phyloP scores from a whole-genome alignment of 2,888 invertebrate genomes.

The Agrenia bidenticulata region DNA sequence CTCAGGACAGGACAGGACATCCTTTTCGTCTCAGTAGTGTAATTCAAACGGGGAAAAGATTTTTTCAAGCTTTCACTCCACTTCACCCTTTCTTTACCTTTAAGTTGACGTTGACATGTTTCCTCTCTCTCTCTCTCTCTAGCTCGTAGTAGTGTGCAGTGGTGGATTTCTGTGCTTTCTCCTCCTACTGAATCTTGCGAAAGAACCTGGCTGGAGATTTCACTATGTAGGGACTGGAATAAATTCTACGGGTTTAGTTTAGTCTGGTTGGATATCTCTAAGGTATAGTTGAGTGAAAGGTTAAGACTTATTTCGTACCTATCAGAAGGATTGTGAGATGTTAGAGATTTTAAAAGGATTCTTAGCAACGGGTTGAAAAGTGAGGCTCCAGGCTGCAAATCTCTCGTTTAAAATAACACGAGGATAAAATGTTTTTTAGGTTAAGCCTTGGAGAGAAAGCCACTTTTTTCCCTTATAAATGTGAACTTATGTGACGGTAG shows the following conservation, averaged over 20 bases:
- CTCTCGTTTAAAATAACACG: constrained; percentile 16
- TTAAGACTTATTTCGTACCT: background rate
- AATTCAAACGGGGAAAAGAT: constrained; percentile 19
- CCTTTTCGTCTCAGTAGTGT: constrained; percentile 2
- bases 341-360: background rate
- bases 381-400: constrained; percentile 9
- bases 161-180: background rate
- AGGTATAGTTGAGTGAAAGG: background rate
- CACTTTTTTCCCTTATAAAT: background rate
- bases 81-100: constrained; percentile 9
- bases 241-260: constrained; percentile 3
- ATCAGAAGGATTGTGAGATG: background rate
- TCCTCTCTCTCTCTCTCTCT: background rate
- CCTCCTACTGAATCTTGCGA: background rate
- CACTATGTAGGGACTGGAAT: background rate
- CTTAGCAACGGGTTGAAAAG: background rate
- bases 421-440: constrained; percentile 4
- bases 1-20: constrained; percentile 13
- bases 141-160: background rate
- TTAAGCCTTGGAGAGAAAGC: background rate
- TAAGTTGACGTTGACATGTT: constrained; percentile 23
- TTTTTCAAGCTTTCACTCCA: constrained; percentile 24
- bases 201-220: background rate
- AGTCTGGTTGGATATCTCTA: background rate
- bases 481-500: background rate